Percentiles rank a stretch among this genome's conserved stretches.
Evolutionary conservation across 2,888 invertebrate species (phyloP).

Genomic region (Loripinus fragilis): DNA sequence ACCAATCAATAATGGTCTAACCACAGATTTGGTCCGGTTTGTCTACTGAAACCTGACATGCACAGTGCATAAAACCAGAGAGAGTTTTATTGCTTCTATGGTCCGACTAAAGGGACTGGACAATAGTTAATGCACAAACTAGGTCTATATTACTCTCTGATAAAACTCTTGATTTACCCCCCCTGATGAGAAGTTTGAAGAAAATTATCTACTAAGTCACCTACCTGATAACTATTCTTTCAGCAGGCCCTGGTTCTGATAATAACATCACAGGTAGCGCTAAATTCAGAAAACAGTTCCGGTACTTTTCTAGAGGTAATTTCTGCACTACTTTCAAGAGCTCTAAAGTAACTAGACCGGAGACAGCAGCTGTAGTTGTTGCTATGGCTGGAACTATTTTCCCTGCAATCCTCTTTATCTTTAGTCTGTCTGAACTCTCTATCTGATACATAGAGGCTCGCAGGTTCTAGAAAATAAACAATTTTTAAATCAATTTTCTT

Average conservation of each 20-base stretch:
- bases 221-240: slow-evolving; percentile 75
- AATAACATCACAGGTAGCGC: slow-evolving; percentile 81
- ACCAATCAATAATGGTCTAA: too few species aligned
- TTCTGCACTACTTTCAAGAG: slow-evolving; percentile 79
- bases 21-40: too few species aligned
- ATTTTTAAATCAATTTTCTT: too few species aligned
- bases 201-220: too few species aligned
- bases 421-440: slow-evolving; percentile 79
- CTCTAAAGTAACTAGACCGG: slow-evolving; percentile 83
- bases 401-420: slow-evolving; percentile 83
- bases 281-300: slow-evolving; percentile 83
- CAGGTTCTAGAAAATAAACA: slow-evolving; percentile 76
- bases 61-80: too few species aligned
- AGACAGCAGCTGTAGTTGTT: slow-evolving; percentile 84
- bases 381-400: slow-evolving; percentile 84
- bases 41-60: too few species aligned
- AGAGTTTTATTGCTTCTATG: too few species aligned
- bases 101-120: too few species aligned
- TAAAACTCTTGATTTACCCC: too few species aligned
- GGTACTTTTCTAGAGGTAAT: slow-evolving; percentile 72
- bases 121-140: too few species aligned
- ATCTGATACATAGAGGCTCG: slow-evolving; percentile 83
- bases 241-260: slow-evolving; percentile 81
- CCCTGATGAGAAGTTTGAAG: too few species aligned
- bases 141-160: too few species aligned